Percentiles rank a stretch among this genome's conserved stretches.
phyloP scores from a whole-genome alignment of 2,113 vertebrate genomes.

The Poeciliopsis occidentalis region DNA sequence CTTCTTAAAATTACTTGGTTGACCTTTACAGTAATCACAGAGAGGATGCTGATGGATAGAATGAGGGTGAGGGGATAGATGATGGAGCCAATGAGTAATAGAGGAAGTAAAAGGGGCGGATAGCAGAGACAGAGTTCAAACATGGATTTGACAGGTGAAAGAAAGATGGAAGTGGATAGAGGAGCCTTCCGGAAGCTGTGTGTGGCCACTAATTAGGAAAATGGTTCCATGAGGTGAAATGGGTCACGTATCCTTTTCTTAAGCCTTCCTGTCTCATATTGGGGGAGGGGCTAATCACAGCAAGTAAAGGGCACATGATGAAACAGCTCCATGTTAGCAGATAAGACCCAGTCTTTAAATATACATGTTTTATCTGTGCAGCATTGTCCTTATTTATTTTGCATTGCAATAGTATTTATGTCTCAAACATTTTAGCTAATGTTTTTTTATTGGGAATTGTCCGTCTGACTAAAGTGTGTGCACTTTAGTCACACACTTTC shows the following conservation, averaged over 20 bases:
- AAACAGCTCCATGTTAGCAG: slow-evolving; percentile 82
- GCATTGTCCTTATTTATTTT: slow-evolving; percentile 26
- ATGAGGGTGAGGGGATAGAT: not conserved
- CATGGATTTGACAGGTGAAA: slow-evolving; percentile 34
- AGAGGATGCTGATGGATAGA: slow-evolving; percentile 12
- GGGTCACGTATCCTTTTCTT: slow-evolving; percentile 35
- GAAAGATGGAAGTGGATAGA: slow-evolving; percentile 40
- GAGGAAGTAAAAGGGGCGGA: slow-evolving; percentile 11
- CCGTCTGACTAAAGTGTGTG: slow-evolving; percentile 24
- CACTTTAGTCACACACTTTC: too few relatives aligned
- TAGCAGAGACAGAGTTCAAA: slow-evolving; percentile 1
- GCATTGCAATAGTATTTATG: not conserved
- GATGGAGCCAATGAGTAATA: slow-evolving; percentile 10
- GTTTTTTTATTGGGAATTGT: too few relatives aligned
- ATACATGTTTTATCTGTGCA: slow-evolving; percentile 35
- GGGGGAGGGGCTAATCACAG: slow-evolving; percentile 76
- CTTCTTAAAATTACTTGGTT: slow-evolving; percentile 25
- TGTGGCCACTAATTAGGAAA: slow-evolving; percentile 72
- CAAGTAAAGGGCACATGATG: slow-evolving; percentile 83
- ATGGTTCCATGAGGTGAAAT: slow-evolving; percentile 42
- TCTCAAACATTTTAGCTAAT: not conserved
- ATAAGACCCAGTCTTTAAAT: slow-evolving; percentile 66
- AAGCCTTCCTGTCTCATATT: slow-evolving; percentile 37
- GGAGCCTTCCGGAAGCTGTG: slow-evolving; percentile 47
- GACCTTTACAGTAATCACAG: slow-evolving; percentile 35